Evolutionary conservation across 2,888 invertebrate genomes (phyloP), one percentile per base, ranked within the genome.

Genomic region (Chrysopilus asiliformis): DNA sequence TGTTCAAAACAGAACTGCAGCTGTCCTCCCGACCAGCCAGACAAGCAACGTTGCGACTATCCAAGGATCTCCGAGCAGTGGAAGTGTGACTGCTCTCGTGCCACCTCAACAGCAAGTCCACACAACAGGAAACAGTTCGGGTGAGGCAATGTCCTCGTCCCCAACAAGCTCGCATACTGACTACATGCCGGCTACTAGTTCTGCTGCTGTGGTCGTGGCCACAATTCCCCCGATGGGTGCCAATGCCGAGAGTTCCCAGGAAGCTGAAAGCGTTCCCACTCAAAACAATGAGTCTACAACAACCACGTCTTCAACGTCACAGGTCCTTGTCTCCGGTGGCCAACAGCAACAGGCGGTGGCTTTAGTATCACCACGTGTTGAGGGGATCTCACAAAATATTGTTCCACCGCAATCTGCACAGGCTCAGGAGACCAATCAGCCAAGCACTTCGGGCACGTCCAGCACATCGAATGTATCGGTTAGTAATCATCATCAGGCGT

Each of bases 141-240:
- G 53, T 12, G 72, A 72, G 48, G 67, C 68, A 0, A 60, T 72
- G 53, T 71, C 76, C 0, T 75, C 76, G 12, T 78, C 77, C n/a
- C 78, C 78, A 2, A 78, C 78, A 1, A 78, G 77, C 37, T 77
- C 76, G 2, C 76, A 78, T 45, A 83, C 83, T 0, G 86, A 86
- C 60, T 86, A 85, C 58, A 84, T 84, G 70, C 84, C 85, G 2
- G 83, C 84, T 0, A 84, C 84, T 2, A 84, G 84, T 17, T 82
- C 84, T 0, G 68, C 69, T 29, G 58, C 58, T 6, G 65, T 66
- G 22, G 65, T 72, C 33, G 71, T 79, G 33, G 78, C 81, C 34
- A 74, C 76, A 15, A 77, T 81, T 12, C 76, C 79, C 29, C 76
- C 79, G 2, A 61, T 63, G 62, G 61, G 45, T 4, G 51, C 56